These are phyloP conservation scores for Cataglyphis altisquamis DNA, from an alignment of 2,888 invertebrate species.

Conservation along the genomic window DNA sequence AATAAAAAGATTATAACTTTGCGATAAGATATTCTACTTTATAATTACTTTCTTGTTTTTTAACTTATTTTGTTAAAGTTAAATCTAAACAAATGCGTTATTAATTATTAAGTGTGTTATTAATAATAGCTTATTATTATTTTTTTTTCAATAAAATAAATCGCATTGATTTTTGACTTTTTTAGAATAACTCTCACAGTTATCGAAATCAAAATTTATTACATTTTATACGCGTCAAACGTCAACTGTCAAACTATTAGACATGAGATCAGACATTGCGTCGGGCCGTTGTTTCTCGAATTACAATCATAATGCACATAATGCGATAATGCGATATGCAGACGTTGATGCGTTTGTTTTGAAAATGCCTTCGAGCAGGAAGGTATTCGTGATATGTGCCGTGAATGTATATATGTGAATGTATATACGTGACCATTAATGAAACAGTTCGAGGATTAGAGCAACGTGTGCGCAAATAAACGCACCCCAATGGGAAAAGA, in stretches of 20 bases:
- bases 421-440: neutral
- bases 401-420: constrained; percentile 11
- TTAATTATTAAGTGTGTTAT: neutral
- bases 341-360: neutral
- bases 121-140: neutral
- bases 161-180: neutral
- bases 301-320: neutral
- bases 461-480: constrained; percentile 1
- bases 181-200: neutral
- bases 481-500: neutral
- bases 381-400: neutral
- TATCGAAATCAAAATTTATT: neutral
- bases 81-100: neutral
- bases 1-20: neutral
- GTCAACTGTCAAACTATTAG: neutral
- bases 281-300: neutral
- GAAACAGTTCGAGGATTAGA: constrained; percentile 30
- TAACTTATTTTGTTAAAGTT: neutral
- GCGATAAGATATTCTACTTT: neutral
- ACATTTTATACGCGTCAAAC: neutral
- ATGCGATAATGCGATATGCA: neutral
- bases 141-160: neutral
- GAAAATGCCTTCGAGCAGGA: neutral
- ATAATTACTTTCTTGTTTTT: neutral
- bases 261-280: neutral